Conservation (phyloP, 2,113 vertebrate genomes). For the Antennarius striatus region DNA sequence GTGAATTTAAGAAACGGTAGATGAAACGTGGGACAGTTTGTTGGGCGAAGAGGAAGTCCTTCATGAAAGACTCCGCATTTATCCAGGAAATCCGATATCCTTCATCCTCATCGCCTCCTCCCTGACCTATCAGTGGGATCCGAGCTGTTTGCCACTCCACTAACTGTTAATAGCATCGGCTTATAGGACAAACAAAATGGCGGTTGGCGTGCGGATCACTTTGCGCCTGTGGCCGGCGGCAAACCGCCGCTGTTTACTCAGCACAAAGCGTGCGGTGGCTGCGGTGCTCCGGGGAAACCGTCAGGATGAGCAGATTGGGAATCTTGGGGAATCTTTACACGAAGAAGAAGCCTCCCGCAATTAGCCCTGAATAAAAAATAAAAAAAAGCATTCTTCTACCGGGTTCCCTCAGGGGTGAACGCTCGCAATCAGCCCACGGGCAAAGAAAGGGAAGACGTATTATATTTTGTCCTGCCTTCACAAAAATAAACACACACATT, state of each 20-base stretch:
- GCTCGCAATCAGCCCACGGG: too few species aligned
- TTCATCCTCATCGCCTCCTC: conserved; percentile 15
- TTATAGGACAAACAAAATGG: conserved; percentile 55
- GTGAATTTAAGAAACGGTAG: too few species aligned
- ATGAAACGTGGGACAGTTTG: background rate
- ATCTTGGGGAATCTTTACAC: too few species aligned
- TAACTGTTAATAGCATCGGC: conserved; percentile 14
- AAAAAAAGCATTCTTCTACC: too few species aligned
- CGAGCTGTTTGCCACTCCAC: conserved; percentile 13
- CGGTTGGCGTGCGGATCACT: background rate
- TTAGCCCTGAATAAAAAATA: too few species aligned
- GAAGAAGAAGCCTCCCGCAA: too few species aligned
- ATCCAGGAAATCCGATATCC: conserved; percentile 40
- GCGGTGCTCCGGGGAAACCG: conserved; percentile 13
- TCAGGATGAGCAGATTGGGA: conserved; percentile 3
- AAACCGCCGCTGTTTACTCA: conserved; percentile 49
- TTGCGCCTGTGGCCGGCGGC: conserved; percentile 34
- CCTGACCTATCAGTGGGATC: conserved; percentile 29
- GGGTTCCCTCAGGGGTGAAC: too few species aligned
- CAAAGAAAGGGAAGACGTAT: too few species aligned
- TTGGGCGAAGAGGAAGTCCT: conserved; percentile 5
- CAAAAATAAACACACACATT: too few species aligned
- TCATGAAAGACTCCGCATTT: conserved; percentile 10
- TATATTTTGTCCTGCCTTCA: too few species aligned
- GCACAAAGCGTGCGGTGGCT: conserved; percentile 38